Percentiles rank a stretch among this genome's conserved stretches.
These are phyloP conservation scores for Plectrocnemia conspersa DNA, from an alignment of 1,140 invertebrate genomes.

Conservation along the genomic window DNA sequence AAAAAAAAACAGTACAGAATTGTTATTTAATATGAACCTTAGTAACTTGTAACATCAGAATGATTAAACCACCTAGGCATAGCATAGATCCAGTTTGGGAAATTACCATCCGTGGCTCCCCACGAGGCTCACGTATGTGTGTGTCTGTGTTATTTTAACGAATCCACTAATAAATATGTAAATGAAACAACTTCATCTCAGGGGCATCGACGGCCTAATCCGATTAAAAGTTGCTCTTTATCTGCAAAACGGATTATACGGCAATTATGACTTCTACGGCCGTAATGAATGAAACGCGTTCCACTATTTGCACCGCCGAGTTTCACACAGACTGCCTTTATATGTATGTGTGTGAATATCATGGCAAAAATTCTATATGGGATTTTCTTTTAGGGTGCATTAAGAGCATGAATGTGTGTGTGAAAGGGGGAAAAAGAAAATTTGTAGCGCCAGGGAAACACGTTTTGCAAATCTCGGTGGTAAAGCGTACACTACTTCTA, in stretches of 20 bases:
- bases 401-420: constrained; percentile 4
- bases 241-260: constrained; percentile 17
- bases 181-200: constrained; percentile 27
- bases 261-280: constrained; percentile 18
- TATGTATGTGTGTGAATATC: constrained; percentile 5
- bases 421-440: too few relatives aligned
- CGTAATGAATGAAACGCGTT: constrained; percentile 13
- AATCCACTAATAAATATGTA: constrained; percentile 31
- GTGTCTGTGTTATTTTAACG: constrained; percentile 17
- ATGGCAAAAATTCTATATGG: constrained; percentile 6
- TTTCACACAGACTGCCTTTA: neutral
- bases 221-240: constrained; percentile 32
- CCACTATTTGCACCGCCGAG: constrained; percentile 11
- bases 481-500: too few relatives aligned
- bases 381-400: constrained; percentile 16
- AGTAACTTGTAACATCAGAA: too few relatives aligned
- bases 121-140: too few relatives aligned
- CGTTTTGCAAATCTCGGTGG: too few relatives aligned
- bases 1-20: too few relatives aligned
- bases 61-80: too few relatives aligned
- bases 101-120: too few relatives aligned
- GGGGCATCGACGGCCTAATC: constrained; percentile 23
- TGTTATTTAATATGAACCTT: too few relatives aligned
- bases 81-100: too few relatives aligned
- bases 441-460: too few relatives aligned